phyloP scores from a whole-genome alignment of 2,888 invertebrate species.

The Amiota mariae region DNA sequence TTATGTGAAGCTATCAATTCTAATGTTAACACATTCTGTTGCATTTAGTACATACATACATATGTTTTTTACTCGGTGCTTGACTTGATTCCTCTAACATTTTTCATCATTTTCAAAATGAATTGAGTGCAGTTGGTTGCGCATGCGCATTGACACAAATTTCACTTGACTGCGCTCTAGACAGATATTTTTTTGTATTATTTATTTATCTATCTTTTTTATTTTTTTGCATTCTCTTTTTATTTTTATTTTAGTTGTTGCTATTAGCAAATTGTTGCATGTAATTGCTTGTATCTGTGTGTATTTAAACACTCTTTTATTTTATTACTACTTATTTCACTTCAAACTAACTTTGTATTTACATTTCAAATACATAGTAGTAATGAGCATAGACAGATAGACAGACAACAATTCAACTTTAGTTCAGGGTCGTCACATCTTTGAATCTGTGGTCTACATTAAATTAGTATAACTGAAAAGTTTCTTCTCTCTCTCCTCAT shows the following conservation, averaged over 20 bases:
- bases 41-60: too few species aligned
- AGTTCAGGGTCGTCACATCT: too few species aligned
- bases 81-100: conserved; percentile 21
- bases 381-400: not conserved
- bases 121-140: conserved; percentile 19
- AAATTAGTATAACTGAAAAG: too few species aligned
- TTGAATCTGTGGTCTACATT: too few species aligned
- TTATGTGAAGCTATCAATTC: too few species aligned
- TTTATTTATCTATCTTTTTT: conserved; percentile 3
- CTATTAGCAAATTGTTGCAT: conserved; percentile 2
- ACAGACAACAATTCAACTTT: not conserved
- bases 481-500: too few species aligned
- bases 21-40: too few species aligned
- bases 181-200: not conserved
- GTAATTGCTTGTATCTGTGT: conserved; percentile 1
- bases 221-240: conserved; percentile 8
- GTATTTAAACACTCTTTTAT: too few species aligned
- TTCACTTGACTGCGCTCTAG: conserved; percentile 33
- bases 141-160: conserved; percentile 39
- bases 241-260: not conserved
- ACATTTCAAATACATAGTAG: too few species aligned
- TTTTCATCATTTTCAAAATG: conserved; percentile 8
- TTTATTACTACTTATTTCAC: too few species aligned
- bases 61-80: conserved; percentile 9
- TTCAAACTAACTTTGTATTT: too few species aligned